A percentile compares a stretch with the other conserved stretches of the same genome.
phyloP scores from a whole-genome alignment of 2,888 invertebrate species.

The Hemicrepidius hirtus region DNA sequence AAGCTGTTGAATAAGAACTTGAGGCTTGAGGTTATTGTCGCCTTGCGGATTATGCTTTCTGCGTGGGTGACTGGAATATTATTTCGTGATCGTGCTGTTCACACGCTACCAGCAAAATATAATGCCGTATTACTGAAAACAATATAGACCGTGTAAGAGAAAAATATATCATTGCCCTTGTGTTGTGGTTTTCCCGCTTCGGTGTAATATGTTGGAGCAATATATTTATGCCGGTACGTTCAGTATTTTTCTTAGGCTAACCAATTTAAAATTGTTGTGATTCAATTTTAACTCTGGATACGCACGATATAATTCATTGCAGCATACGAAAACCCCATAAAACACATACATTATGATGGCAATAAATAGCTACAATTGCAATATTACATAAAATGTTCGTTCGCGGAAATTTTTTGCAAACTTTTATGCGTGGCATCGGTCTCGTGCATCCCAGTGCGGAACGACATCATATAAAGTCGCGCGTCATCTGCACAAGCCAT shows the following conservation, averaged over 20 bases:
- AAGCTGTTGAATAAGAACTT: conserved; percentile 39
- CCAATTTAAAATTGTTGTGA: conserved; percentile 52
- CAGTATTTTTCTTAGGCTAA: conserved; percentile 39
- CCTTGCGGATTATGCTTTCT: conserved; percentile 53
- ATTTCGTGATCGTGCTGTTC: conserved; percentile 61
- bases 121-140: conserved; percentile 61
- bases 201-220: conserved; percentile 54
- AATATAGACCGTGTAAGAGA: conserved; percentile 57
- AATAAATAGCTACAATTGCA: conserved; percentile 36
- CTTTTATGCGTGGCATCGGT: conserved; percentile 33
- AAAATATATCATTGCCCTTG: conserved; percentile 59
- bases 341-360: conserved; percentile 24
- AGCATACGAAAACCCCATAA: conserved; percentile 17
- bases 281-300: conserved; percentile 44
- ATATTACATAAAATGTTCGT: conserved; percentile 22
- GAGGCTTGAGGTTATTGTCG: conserved; percentile 56
- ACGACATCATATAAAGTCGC: conserved; percentile 48
- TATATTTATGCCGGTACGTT: conserved; percentile 50
- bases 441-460: conserved; percentile 36
- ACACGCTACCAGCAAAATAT: conserved; percentile 60
- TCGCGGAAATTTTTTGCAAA: conserved; percentile 14
- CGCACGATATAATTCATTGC: conserved; percentile 34
- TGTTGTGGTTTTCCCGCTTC: conserved; percentile 50
- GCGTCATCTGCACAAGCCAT: conserved; percentile 55
- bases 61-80: conserved; percentile 60